Base-by-base conservation (phyloP, 2,888 invertebrate species). In the Tachina lurida region DNA sequence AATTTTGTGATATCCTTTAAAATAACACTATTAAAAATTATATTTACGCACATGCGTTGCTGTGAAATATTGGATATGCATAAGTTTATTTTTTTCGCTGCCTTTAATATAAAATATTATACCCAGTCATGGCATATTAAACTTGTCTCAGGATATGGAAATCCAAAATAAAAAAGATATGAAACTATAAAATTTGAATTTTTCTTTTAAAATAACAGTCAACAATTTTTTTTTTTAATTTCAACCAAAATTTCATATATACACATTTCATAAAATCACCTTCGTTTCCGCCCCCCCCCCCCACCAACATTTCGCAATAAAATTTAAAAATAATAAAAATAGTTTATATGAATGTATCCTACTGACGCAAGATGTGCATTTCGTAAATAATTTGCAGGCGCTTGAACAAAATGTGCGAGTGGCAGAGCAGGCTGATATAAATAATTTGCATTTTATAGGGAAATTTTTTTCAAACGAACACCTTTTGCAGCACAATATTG, bases 11-110 rank as follows among this genome's bases (percentile, higher is more conserved):
- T 7, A 31, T 31, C 31, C 31, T 31, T 5, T 31, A 31, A 15
- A 10, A 15, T 43, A 76, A 49, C 9, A 43, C 41, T 39, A 52
- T n/a, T 49, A 75, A 75, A 65, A 65, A 71, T 31, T 7, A 31
- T 9, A 52, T 58, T 39, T 83, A 83, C 83, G 86, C 83, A 86
- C 79, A 83, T 83, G 79, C 79, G 83, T 80, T 86, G 80, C 73
- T 63, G 71, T 68, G 10, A 62, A 80, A 45, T 73, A 39, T 63
- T 52, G 17, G 58, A 15, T 49, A 62, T 17, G 17, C 67, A n/a
- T 73, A 67, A 9, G 43, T 52, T 63, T n/a, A 17, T 60, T 45
- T 62, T 68, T n/a, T 68, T 49, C 15, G 10, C 2, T 10, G 17
- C 45, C 39, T 45, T 31, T 54, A 54, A 54, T 19, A 22, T 4